Percentiles rank a stretch among this genome's conserved stretches.
Conservation (phyloP, 2,113 vertebrate species). For the Tachuris rubrigastra region DNA sequence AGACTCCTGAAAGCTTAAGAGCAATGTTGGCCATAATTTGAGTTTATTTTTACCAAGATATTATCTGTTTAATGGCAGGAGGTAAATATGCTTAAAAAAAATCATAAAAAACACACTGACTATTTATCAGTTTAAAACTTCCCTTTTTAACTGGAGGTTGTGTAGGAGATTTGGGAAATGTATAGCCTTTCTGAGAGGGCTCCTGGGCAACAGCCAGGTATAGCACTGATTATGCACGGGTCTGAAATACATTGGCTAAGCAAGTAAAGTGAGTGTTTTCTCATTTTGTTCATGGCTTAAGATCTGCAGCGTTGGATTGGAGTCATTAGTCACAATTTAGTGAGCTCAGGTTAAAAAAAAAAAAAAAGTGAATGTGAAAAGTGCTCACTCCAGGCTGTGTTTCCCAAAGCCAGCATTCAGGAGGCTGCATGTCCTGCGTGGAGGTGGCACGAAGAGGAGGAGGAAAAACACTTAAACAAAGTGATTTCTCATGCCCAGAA, state of each 20-base stretch:
- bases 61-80: neutral
- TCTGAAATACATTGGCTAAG: neutral
- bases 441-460: neutral
- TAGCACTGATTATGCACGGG: neutral
- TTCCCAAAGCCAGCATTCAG: neutral
- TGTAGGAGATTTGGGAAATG: neutral
- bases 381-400: neutral
- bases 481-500: neutral
- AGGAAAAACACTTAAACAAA: neutral
- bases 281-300: neutral
- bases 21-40: neutral
- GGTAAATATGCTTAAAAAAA: neutral
- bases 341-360: neutral
- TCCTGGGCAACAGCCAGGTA: neutral
- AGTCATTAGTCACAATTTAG: neutral
- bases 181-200: neutral
- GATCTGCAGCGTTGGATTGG: neutral
- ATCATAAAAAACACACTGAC: neutral
- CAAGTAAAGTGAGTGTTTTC: neutral
- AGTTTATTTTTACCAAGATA: neutral
- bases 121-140: neutral
- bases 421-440: rapidly evolving
- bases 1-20: neutral
- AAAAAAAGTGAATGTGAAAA: neutral
- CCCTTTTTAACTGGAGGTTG: neutral